Conservation (phyloP, 2,113 vertebrate species). For the Paramormyrops kingsleyae region DNA sequence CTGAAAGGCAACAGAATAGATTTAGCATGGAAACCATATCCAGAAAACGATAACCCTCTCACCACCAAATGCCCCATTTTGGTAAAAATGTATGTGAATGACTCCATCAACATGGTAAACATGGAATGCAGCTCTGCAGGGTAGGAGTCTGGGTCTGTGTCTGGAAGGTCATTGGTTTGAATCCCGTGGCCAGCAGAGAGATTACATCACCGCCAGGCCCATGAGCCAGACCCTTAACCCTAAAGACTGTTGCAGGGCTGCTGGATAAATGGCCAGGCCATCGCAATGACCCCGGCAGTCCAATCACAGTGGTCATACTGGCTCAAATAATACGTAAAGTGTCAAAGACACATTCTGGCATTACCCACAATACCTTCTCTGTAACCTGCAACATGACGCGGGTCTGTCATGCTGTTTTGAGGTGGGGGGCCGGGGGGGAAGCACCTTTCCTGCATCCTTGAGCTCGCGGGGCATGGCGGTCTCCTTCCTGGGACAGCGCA, state of each 20-base stretch:
- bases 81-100: not conserved
- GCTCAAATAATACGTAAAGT: not conserved
- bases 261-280: not conserved
- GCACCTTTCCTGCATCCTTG: constrained; percentile 58
- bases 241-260: not conserved
- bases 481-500: constrained; percentile 72
- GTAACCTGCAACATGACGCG: constrained; percentile 29
- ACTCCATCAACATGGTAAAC: not conserved
- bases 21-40: constrained; percentile 2
- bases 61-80: not conserved
- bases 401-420: not conserved
- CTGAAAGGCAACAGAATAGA: constrained; percentile 50
- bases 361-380: constrained; percentile 39
- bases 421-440: not conserved
- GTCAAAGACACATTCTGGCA: not conserved
- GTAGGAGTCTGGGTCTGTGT: not conserved
- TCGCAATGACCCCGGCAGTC: not conserved
- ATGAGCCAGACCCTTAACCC: not conserved
- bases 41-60: not conserved
- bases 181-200: not conserved
- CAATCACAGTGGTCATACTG: not conserved
- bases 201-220: too few relatives aligned
- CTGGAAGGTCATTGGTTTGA: not conserved
- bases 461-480: constrained; percentile 63
- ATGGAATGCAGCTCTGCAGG: not conserved